Base-by-base conservation (phyloP, 1,140 invertebrate species). In the Samia ricini region DNA sequence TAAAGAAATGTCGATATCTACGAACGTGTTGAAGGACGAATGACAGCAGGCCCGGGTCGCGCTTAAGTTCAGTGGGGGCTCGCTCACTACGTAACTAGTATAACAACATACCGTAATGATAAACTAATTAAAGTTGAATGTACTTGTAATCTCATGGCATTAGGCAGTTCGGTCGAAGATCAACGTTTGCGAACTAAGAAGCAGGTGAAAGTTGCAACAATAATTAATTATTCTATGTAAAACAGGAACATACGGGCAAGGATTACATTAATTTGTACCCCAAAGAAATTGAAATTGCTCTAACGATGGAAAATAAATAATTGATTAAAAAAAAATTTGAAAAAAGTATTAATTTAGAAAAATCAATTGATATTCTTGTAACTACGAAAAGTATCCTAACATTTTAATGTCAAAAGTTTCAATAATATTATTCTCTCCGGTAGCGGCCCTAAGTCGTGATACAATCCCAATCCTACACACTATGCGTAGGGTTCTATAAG, bases 11-110 rank as follows among this genome's bases (percentile, higher is more conserved):
- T 23, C 20, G 50, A 15, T 54, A 54, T 24, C 8, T 8, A 8
- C 12, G 33, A 42, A 42, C 33, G 33, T 15, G 69, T 67, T 76
- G 64, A 49, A 64, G 63, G 71, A 42, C 42, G 26, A n/a, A 48
- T 50, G 67, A 66, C 71, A 70, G 67, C 72, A 61, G 63, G 69
- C 64, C 64, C 68, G 68, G 68, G 69, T 70, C 69, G 71, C 63
- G 64, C 61, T 64, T 63, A 72, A 79, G 76, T 79, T 79, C 73
- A 80, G 29, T 71, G 76, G 78, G 74, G 80, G 77, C 80, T 80
- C 72, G 79, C 24, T 74, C 61, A 62, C 50, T 64, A 69, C 64
- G 67, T 71, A 62, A 58, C 33, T 15, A n/a, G n/a, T n/a, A n/a
- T n/a, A n/a, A n/a, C n/a, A n/a, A 42, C 33, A 42, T 42, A 42